These are phyloP conservation scores for Barypeithes pellucidus DNA, from an alignment of 2,888 invertebrate species.

Conservation along the genomic window DNA sequence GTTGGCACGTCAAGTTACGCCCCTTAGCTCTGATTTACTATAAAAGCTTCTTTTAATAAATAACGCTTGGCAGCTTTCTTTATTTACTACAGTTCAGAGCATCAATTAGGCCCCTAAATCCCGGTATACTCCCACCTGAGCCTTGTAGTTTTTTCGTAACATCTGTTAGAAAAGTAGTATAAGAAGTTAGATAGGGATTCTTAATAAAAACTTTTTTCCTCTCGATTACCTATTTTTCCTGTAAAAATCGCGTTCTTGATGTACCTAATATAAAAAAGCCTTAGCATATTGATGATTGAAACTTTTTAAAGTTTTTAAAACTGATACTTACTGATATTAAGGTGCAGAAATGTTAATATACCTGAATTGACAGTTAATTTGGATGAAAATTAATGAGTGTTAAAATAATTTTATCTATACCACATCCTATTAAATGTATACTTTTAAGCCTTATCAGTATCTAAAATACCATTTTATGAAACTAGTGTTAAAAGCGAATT, in stretches of 20 bases:
- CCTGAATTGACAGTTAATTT: too few relatives aligned
- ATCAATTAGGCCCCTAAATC: constrained; percentile 43
- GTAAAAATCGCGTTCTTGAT: background rate
- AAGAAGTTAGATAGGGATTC: constrained; percentile 28
- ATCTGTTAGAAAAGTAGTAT: constrained; percentile 43
- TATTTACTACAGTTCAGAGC: constrained; percentile 39
- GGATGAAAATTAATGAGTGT: too few relatives aligned
- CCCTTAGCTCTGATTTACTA: constrained; percentile 31
- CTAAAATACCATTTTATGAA: too few relatives aligned
- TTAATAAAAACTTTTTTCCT: constrained; percentile 33
- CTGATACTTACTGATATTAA: too few relatives aligned
- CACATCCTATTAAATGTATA: too few relatives aligned
- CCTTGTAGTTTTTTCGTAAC: constrained; percentile 39
- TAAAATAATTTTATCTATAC: too few relatives aligned
- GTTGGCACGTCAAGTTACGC: constrained; percentile 32
- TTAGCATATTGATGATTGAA: background rate
- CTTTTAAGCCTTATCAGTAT: too few relatives aligned
- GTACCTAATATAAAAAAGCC: background rate
- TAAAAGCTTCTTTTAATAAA: constrained; percentile 37
- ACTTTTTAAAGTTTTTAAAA: background rate
- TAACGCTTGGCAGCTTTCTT: constrained; percentile 35
- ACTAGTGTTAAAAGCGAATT: too few relatives aligned
- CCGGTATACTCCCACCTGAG: constrained; percentile 43
- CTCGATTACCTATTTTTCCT: constrained; percentile 25
- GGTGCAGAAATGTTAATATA: too few relatives aligned